A percentile compares a stretch with the other conserved stretches of the same genome.
phyloP scores from a whole-genome alignment of 2,113 vertebrate species.

The Gambusia affinis region DNA sequence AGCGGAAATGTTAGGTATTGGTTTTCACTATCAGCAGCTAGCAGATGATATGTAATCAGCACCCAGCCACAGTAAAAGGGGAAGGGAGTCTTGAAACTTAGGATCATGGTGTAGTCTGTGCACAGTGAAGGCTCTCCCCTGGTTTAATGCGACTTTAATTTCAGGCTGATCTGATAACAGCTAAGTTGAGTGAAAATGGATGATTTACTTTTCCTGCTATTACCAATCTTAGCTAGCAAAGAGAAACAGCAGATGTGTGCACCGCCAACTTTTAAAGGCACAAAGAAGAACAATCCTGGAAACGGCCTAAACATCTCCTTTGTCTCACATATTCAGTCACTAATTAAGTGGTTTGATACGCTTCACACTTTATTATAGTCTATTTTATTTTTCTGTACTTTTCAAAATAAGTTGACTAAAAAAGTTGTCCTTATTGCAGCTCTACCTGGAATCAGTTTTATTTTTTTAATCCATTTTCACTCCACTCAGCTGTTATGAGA shows the following conservation, averaged over 20 bases:
- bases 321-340: neutral
- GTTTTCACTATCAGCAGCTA: constrained; percentile 51
- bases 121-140: neutral
- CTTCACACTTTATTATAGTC: neutral
- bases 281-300: constrained; percentile 2
- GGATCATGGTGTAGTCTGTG: constrained; percentile 27
- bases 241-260: constrained; percentile 20
- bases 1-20: constrained; percentile 31
- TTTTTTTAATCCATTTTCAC: neutral
- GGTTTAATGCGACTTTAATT: constrained; percentile 37
- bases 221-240: constrained; percentile 14
- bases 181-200: constrained; percentile 32
- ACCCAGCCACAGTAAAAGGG: constrained; percentile 16
- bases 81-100: constrained; percentile 37
- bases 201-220: constrained; percentile 32
- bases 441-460: neutral
- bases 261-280: constrained; percentile 18
- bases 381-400: neutral
- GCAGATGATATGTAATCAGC: constrained; percentile 46
- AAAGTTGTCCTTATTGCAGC: neutral
- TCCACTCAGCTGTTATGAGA: too few species aligned
- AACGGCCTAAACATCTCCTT: neutral
- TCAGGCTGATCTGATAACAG: constrained; percentile 45
- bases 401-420: neutral
- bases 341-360: neutral